Evolutionary conservation across 2,797 vertebrate genomes (phyloP).

Genomic region (Mormyrus proboscirostris): DNA sequence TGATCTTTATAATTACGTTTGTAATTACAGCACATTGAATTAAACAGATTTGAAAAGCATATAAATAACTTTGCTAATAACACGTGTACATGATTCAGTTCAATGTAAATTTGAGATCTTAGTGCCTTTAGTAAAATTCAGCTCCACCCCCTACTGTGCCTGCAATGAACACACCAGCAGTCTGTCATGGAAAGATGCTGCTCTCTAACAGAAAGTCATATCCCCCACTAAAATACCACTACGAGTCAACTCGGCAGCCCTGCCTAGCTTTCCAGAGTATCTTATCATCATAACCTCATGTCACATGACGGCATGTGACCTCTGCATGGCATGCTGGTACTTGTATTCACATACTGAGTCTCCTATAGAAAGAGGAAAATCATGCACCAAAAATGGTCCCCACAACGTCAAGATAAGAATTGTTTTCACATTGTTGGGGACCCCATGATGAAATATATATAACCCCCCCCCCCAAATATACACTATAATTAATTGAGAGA

Average conservation of each 20-base stretch:
- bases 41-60: slow-evolving; percentile 1
- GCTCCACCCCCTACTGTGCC: not conserved
- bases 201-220: not conserved
- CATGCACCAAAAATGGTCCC: not conserved
- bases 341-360: not conserved
- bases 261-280: not conserved
- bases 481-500: not conserved
- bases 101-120: slow-evolving; percentile 1
- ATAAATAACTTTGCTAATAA: slow-evolving; percentile 1
- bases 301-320: not conserved
- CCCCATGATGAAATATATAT: not conserved
- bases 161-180: not conserved
- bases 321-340: not conserved
- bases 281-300: not conserved
- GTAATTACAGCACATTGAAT: not conserved
- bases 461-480: not conserved
- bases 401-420: not conserved
- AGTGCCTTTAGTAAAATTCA: not conserved
- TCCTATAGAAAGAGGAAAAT: not conserved
- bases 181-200: not conserved
- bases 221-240: not conserved
- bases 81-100: not conserved
- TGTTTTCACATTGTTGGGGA: not conserved
- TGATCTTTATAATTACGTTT: slow-evolving; percentile 2
- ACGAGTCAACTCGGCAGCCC: not conserved